phyloP scores from a whole-genome alignment of 1,140 invertebrate genomes.

The Dendrolimus punctatus region DNA sequence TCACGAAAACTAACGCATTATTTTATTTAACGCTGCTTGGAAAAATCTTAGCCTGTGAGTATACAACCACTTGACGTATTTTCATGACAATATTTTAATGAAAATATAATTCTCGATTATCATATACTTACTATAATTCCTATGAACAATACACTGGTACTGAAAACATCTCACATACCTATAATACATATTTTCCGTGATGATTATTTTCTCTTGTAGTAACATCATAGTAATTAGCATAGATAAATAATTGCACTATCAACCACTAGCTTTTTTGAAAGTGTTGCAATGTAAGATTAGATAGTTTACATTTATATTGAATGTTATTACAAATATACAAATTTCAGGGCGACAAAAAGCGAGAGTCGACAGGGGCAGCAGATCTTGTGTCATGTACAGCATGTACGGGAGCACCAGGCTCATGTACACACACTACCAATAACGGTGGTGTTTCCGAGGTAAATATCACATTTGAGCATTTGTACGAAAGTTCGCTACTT shows the following conservation, averaged over 20 bases:
- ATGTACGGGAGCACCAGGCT: constrained; percentile 81
- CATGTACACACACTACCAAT: constrained; percentile 88
- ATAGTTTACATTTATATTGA: no score
- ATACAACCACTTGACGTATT: constrained; percentile 22
- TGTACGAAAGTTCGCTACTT: not conserved
- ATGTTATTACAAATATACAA: not conserved
- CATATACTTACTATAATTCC: no score
- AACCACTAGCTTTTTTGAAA: no score
- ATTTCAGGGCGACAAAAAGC: constrained; percentile 84
- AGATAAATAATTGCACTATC: no score
- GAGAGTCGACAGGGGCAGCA: constrained; percentile 80
- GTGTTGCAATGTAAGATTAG: no score
- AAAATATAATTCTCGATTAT: no score
- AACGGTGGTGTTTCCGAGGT: constrained; percentile 90
- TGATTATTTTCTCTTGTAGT: no score
- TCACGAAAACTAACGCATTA: constrained; percentile 66
- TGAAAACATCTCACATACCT: not conserved
- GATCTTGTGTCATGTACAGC: constrained; percentile 87
- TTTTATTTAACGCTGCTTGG: constrained; percentile 63
- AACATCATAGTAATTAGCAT: no score
- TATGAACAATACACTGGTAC: no score
- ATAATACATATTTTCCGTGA: not conserved
- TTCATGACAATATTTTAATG: constrained; percentile 1
- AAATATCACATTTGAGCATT: constrained; percentile 31
- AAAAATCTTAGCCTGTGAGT: constrained; percentile 67